Evolutionary conservation across 2,888 invertebrate genomes (phyloP), one percentile per base, ranked within the genome.

Genomic region (Crematogaster levior): DNA sequence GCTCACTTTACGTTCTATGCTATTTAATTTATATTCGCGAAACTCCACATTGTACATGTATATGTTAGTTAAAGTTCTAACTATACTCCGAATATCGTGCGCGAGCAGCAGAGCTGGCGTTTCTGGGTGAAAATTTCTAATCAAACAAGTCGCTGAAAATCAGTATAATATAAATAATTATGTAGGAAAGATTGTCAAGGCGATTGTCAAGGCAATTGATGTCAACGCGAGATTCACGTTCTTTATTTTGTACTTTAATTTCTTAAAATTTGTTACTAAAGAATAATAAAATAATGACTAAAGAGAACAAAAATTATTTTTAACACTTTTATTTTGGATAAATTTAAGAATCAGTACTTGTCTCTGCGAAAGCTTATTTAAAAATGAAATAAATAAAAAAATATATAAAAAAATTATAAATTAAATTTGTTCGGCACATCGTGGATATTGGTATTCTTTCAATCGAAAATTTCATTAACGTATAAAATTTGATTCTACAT

Each of bases 21-120:
- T 84, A 85, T 86, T 85, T 88, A 89, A 91, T 91, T 91, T 91
- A 89, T 89, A 88, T 89, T 90, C 80, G 84, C 86, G 91, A 88
- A 91, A 91, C 87, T 84, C 81, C 74, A 84, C 83, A 72, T 70
- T 72, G 61, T 84, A 81, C 82, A 48, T 7, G 37, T 43, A 43
- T 15, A 66, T 83, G 63, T 83, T 86, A 81, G 5, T 6, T 77
- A 79, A 72, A 82, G 80, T 88, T 86, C 88, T 86, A 87, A 82
- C 82, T 87, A 84, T 88, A 87, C 30, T 43, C 18, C 43, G 84
- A 43, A 82, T 77, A 84, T 58, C 40, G 80, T 65, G 12, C 3
- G 3, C 60, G 10, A 48, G 51, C 72, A 15, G 68, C 60, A 61
- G 66, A 86, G 48, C 66, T 21, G 43, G 15, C 27, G 40, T 34